A percentile compares a stretch with the other conserved stretches of the same genome.
Evolutionary conservation across 2,797 vertebrate genomes (phyloP).

Genomic region (Platalea minor): DNA sequence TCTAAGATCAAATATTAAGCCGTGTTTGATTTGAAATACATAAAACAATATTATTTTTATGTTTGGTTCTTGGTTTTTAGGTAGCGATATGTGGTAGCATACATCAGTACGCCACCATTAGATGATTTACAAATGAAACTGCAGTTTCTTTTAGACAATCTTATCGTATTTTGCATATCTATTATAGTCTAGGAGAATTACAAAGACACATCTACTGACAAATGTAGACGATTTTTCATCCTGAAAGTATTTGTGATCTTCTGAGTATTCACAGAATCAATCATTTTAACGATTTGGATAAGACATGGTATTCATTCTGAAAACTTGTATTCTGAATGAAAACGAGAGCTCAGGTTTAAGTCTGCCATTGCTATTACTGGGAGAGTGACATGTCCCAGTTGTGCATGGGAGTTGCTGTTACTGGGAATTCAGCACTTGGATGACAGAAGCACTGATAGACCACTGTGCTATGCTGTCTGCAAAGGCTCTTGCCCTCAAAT

Average conservation of each 20-base stretch:
- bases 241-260: background rate
- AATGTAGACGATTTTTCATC: background rate
- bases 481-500: background rate
- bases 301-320: background rate
- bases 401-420: background rate
- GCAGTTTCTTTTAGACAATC: background rate
- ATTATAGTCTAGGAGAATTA: background rate
- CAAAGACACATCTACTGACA: background rate
- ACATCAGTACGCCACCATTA: background rate
- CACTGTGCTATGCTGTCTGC: background rate
- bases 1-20: background rate
- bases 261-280: background rate
- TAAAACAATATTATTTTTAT: background rate
- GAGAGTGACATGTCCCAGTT: background rate
- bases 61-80: background rate
- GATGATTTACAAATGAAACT: background rate
- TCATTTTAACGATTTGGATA: background rate
- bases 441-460: fast-evolving
- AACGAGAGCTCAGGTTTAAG: background rate
- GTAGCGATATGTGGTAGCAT: background rate
- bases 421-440: background rate
- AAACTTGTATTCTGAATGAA: background rate
- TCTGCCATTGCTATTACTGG: background rate
- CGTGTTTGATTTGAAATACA: background rate
- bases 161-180: background rate